Percentiles rank a stretch among this genome's conserved stretches.
phyloP scores from a whole-genome alignment of 2,888 invertebrate genomes.

The Chalcosyrphus nemorum region DNA sequence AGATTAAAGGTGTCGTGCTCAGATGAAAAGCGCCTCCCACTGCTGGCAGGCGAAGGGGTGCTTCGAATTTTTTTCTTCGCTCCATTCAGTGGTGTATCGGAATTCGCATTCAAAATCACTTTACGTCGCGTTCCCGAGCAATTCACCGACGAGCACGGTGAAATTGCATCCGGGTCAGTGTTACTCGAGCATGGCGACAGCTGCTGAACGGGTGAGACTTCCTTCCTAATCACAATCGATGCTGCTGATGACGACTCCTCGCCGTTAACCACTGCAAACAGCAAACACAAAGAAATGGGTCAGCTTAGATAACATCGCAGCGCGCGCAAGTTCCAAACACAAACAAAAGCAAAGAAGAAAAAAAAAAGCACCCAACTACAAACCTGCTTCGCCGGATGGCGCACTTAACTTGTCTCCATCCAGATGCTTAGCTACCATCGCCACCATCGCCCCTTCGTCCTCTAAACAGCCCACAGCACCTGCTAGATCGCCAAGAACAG shows the following conservation, averaged over 20 bases:
- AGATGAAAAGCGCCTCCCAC: constrained; percentile 59
- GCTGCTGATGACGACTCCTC: constrained; percentile 16
- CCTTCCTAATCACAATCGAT: constrained; percentile 41
- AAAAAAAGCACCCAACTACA: constrained; percentile 23
- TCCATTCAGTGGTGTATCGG: constrained; percentile 81
- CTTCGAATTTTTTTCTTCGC: constrained; percentile 86
- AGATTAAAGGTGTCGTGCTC: constrained; percentile 78
- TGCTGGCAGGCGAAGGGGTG: constrained; percentile 83
- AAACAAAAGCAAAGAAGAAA: neutral
- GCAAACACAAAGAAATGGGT: neutral
- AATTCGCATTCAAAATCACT: constrained; percentile 51
- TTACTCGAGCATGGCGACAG: constrained; percentile 62
- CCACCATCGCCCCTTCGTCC: constrained; percentile 15
- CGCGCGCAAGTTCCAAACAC: neutral
- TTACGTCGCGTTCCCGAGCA: constrained; percentile 63
- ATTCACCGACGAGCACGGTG: constrained; percentile 62
- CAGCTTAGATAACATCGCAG: constrained; percentile 1
- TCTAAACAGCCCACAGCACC: constrained; percentile 25
- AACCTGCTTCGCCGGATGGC: constrained; percentile 53
- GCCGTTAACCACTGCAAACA: constrained; percentile 7
- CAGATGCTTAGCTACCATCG: constrained; percentile 10
- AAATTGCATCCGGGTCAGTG: constrained; percentile 64
- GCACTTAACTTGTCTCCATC: constrained; percentile 45
- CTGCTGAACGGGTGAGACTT: constrained; percentile 56
- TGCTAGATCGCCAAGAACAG: constrained; percentile 57